Evolutionary conservation across 2,888 invertebrate species (phyloP).

Genomic region (Drosophila ezoana): DNA sequence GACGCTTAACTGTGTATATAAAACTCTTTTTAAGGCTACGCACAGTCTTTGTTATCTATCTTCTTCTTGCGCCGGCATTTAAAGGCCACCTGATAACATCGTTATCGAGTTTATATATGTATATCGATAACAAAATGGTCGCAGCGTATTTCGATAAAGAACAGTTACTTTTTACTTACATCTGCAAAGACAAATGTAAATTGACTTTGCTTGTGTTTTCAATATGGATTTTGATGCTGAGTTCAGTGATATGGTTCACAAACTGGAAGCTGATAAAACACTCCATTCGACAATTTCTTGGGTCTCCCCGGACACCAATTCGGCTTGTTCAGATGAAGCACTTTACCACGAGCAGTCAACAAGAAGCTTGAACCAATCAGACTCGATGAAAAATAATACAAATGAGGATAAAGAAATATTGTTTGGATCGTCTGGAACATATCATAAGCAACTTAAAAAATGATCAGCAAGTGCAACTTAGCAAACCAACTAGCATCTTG

Average conservation of each 20-base stretch:
- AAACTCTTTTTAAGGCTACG: neutral
- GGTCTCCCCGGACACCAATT: neutral
- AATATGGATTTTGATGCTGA: conserved; percentile 5
- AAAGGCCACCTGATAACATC: conserved; percentile 22
- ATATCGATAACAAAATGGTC: conserved; percentile 8
- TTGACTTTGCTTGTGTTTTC: neutral
- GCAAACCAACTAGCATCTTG: neutral
- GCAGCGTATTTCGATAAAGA: conserved; percentile 4
- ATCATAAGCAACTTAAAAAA: neutral
- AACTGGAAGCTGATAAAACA: conserved; percentile 4
- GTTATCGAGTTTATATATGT: conserved; percentile 6
- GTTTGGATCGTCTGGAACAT: neutral
- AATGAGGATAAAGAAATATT: neutral
- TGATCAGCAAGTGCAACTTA: too few relatives aligned
- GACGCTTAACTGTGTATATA: neutral
- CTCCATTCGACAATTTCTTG: conserved; percentile 22
- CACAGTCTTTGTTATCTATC: conserved; percentile 51
- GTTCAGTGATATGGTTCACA: neutral
- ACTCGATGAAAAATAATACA: neutral
- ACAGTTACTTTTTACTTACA: conserved; percentile 33
- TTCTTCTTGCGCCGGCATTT: conserved; percentile 58
- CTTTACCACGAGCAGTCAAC: neutral
- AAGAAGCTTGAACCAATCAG: too few relatives aligned
- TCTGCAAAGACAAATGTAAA: too few relatives aligned
- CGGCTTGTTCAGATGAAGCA: neutral